Base-by-base conservation (phyloP, 2,797 vertebrate species). In the Crenichthys baileyi region DNA sequence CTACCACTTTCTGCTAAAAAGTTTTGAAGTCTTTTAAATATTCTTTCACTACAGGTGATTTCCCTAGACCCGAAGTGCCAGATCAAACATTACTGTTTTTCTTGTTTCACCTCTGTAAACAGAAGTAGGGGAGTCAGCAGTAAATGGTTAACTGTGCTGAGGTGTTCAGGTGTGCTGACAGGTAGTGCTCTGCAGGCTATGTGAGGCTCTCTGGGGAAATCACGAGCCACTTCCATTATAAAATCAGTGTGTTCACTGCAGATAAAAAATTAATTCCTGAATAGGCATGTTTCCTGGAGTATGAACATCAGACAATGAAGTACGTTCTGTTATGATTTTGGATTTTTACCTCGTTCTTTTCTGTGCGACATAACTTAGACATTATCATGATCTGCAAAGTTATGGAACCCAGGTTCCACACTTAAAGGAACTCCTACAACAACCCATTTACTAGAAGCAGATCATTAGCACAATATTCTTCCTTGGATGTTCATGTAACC, bases 101-200 rank as follows among this genome's bases (percentile, higher is more conserved):
- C 83, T 91, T 92, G 87, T 89, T 85, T 87, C 26, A 81, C 80
- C 85, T 91, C 81, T 88, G 88, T 90, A 86, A 91, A 83, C 90
- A 80, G 78, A 67, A 75, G 50, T 11, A 71, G 82, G 26, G 9
- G 86, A 87, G 92, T 95, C 94, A 94, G 94, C 94, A 82, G 78
- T 87, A 90, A 91, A 88, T 84, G 75, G 70, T 29, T 67, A 83
- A 73, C 85, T 87, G 88, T 81, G 89, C 89, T 63, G 75, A 81
- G 90, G 87, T 89, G 94, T 93, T 93, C 95, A 95, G 96, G 95
- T 96, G 95, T 91, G 93, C 93, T 92, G 93, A 94, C 93, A 95
- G 92, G 94, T 95, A 89, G 85, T 82, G 91, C 91, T 94, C 89
- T 71, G 61, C 76, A 80, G 94, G 88, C 88, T 85, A 46, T 24